Evolutionary conservation across 2,797 vertebrate species (phyloP).

Genomic region (Pseudochirops corinnae): DNA sequence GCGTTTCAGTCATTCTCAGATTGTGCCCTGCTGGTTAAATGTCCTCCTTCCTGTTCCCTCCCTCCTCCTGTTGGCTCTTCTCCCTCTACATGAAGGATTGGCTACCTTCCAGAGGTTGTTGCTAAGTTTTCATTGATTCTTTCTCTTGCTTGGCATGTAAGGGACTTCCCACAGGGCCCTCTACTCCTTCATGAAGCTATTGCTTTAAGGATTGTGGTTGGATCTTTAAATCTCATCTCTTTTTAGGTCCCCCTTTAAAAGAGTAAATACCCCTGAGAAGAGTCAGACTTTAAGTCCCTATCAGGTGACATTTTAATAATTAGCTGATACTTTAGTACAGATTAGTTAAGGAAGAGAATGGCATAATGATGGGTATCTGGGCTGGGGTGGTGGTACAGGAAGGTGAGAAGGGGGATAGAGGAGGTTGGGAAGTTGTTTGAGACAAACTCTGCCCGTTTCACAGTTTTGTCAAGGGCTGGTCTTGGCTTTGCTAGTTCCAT

Average conservation of each 20-base stretch:
- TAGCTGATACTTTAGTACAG: not conserved
- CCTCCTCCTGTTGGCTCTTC: not conserved
- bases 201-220: not conserved
- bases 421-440: not conserved
- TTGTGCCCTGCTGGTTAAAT: not conserved
- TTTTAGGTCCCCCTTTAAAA: not conserved
- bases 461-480: not conserved
- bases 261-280: not conserved
- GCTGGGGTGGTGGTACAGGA: not conserved
- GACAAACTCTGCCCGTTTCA: not conserved
- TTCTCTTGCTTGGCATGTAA: not conserved
- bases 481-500: not conserved
- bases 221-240: not conserved
- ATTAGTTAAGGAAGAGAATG: not conserved
- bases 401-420: not conserved
- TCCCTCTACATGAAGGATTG: not conserved
- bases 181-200: not conserved
- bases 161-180: not conserved
- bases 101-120: not conserved
- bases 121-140: not conserved
- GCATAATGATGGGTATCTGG: not conserved
- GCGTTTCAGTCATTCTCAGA: not conserved
- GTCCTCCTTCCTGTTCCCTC: not conserved
- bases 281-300: not conserved
- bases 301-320: not conserved